Evolutionary conservation across 2,113 vertebrate species (phyloP), one percentile per base, ranked within the genome.

Genomic region (Nothobranchius kuhntae): DNA sequence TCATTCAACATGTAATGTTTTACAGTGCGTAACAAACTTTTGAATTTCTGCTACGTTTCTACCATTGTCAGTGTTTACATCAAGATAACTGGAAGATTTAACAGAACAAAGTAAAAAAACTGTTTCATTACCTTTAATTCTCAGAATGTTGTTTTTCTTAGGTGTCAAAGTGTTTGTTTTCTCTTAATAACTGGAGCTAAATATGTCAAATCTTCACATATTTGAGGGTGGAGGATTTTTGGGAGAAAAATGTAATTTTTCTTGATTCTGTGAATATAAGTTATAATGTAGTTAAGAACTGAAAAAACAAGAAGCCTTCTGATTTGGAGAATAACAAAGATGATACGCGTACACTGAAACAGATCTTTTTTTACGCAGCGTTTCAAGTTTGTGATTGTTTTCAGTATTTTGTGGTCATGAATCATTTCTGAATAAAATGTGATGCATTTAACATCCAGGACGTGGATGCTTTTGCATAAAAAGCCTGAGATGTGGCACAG

Each of bases 361-460:
- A 4, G 40, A 42, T 87, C 21, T 21, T 21, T 21, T 21, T 83
- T 75, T 86, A 66, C 79, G 65, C 60, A 57, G 61, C 84, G 60
- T 70, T 64, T 48, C 53, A 63, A 71, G 62, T 71, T 77, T 61
- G 63, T 72, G 61, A 40, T 65, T 58, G 47, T 59, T 73, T 73
- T 69, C 40, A 52, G 73, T 87, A 81, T 83, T 83, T 85, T 30
- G 84, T 81, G 72, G 83, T 84, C 51, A 72, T 83, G 79, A 55
- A 80, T 67, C 45, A 65, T 81, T 87, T 86, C 68, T 77, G 9
- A 90, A 90, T 88, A 88, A 89, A 90, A 82, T 61, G 76, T 88
- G 82, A 40, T 77, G 30, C 82, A 78, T 7, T 64, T 30, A 63
- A 66, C 38, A 35, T 68, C 17, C 14, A 73, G 56, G 6, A 65